A percentile compares a stretch with the other conserved stretches of the same genome.
These are phyloP conservation scores for Emydoidea blandingii DNA, from an alignment of 2,797 vertebrate species.

Conservation along the genomic window DNA sequence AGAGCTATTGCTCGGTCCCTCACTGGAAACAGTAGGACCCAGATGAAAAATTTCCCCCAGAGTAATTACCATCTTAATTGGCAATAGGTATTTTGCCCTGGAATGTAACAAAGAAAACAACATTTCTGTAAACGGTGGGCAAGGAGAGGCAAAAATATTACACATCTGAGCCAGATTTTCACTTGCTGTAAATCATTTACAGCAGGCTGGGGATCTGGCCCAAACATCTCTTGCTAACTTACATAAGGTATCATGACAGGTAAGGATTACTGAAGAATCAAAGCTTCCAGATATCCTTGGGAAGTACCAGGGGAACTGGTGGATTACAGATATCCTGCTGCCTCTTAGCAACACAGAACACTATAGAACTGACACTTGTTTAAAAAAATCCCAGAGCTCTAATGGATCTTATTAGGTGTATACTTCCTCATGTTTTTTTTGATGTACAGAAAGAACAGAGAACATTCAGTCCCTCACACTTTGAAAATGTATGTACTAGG, in stretches of 20 bases:
- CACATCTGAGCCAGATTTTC: no score
- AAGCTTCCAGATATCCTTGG: not conserved
- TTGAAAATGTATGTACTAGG: not conserved
- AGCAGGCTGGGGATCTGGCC: not conserved
- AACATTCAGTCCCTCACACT: not conserved
- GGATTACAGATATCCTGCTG: not conserved
- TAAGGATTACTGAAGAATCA: not conserved
- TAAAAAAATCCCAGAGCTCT: not conserved
- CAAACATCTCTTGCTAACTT: not conserved
- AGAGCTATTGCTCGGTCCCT: not conserved
- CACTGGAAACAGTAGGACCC: no score
- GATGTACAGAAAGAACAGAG: not conserved
- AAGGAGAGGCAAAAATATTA: no score
- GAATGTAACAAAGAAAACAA: not conserved
- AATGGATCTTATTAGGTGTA: not conserved
- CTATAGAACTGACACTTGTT: not conserved
- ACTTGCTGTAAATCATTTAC: not conserved
- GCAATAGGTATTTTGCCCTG: not conserved
- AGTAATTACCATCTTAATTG: not conserved
- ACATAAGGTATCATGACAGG: not conserved
- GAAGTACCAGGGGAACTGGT: not conserved
- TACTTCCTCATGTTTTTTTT: not conserved
- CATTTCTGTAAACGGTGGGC: not conserved
- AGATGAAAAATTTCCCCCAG: no score
- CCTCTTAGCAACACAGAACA: not conserved